phyloP scores from a whole-genome alignment of 2,797 vertebrate genomes.

The Orientallactaga sibirica region DNA sequence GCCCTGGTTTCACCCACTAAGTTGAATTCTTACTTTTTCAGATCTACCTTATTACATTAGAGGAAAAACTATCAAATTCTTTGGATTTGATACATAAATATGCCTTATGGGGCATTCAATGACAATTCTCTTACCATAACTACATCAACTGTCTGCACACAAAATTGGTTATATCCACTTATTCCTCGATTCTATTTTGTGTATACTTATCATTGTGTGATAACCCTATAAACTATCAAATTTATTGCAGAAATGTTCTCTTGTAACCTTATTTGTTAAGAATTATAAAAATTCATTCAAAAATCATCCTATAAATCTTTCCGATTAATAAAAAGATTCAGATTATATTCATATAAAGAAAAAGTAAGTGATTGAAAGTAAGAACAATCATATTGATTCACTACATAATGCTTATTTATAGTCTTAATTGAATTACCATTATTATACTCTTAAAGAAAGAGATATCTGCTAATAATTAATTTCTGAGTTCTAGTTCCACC shows the following conservation, averaged over 20 bases:
- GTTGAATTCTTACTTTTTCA: not conserved
- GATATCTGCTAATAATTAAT: conserved; percentile 19
- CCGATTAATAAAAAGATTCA: conserved; percentile 6
- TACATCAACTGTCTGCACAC: not conserved
- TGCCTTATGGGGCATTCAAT: not conserved
- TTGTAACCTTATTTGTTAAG: conserved; percentile 21
- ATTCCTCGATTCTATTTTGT: conserved; percentile 25
- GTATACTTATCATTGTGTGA: not conserved
- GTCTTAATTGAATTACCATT: conserved; percentile 43
- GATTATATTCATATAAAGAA: not conserved
- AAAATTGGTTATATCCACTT: not conserved
- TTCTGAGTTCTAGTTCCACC: conserved; percentile 1
- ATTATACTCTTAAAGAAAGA: not conserved
- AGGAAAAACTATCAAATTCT: not conserved
- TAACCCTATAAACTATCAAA: not conserved
- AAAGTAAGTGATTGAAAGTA: conserved; percentile 27
- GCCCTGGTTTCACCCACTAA: not conserved
- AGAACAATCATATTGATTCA: conserved; percentile 8
- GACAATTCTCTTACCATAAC: not conserved
- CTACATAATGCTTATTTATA: not conserved
- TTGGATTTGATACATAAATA: not conserved
- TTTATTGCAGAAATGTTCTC: conserved; percentile 48
- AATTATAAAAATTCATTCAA: not conserved
- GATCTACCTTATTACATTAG: not conserved
- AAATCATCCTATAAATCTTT: not conserved